Base-by-base conservation (phyloP, 2,888 invertebrate species). In the Diarsia dahlii region DNA sequence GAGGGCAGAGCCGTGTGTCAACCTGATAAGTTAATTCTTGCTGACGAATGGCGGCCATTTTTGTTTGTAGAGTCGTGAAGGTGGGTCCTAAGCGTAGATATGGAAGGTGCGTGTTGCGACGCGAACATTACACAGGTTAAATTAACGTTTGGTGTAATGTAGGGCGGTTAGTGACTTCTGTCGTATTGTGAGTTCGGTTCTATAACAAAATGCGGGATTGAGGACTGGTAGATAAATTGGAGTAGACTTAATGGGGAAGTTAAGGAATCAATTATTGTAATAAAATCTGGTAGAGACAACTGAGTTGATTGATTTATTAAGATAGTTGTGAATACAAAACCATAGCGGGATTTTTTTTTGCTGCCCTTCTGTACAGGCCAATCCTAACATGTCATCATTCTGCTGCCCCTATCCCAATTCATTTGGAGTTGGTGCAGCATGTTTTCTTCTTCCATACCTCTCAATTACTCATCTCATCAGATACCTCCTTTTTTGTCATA, bases 11-110 rank as follows among this genome's bases (percentile, higher is more conserved):
- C 80, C 79, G 76, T 83, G 80, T 84, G 88, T 90, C 86, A 89
- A 78, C 76, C 82, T 89, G 90, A 89, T 86, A 86, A 84, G 86
- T 85, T 89, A 87, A 88, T 90, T 87, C 82, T 76, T 69, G 79
- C 71, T 79, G 78, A 81, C 76, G 84, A 87, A 78, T 76, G 66
- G 74, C 65, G 45, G 69, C 74, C 71, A 83, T 81, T 87, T 87
- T 88, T 80, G 72, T 77, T 86, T 76, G 65, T 71, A 60, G 63
- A 50, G 34, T 68, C 20, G 62, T 68, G 52, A 70, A 78, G 83
- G 82, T 65, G 64, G 72, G 76, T 20, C 70, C 28, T 46, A 63
- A 34, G 45, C 6, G 84, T 67, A 58, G 84, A 81, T 80, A 84
- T 58, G 70, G 58, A 67, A 66, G 60, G 82, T 82, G 78, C 82